Conservation (phyloP, 1,140 invertebrate species). For the Sweltsa coloradensis region DNA sequence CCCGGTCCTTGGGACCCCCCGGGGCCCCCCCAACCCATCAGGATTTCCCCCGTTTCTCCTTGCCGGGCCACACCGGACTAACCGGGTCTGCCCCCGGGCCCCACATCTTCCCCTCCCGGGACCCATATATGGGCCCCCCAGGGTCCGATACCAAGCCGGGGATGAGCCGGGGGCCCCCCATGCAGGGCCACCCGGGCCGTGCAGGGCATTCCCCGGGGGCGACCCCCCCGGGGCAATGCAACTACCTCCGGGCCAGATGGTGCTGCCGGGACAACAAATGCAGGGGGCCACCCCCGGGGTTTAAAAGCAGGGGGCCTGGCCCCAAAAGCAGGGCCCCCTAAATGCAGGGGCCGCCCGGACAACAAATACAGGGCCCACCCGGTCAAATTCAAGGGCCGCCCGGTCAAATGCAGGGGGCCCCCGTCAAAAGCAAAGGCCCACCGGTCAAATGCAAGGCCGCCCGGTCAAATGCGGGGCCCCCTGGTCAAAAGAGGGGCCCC, state of each 20-base stretch:
- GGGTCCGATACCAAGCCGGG: not conserved
- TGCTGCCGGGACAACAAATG: not conserved
- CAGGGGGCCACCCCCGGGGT: not conserved
- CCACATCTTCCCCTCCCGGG: not conserved
- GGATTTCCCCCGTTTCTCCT: no score
- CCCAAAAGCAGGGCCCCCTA: no score
- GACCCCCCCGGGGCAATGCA: not conserved
- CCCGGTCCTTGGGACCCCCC: not conserved
- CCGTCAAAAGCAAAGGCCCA: no score
- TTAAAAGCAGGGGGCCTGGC: no score
- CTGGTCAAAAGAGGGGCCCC: no score
- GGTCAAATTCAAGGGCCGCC: not conserved
- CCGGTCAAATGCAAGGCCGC: not conserved
- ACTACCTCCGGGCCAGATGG: not conserved
- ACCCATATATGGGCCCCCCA: constrained; percentile 1
- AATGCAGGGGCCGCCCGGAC: no score
- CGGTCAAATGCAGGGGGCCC: no score
- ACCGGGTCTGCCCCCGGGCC: not conserved
- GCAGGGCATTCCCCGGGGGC: no score
- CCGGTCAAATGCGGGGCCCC: no score
- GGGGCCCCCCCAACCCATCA: not conserved
- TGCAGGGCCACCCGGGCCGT: no score
- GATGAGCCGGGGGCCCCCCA: not conserved
- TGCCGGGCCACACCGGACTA: not conserved
- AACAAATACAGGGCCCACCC: constrained; percentile 1